Conservation (phyloP, 2,113 vertebrate genomes). For the Sylvia atricapilla region DNA sequence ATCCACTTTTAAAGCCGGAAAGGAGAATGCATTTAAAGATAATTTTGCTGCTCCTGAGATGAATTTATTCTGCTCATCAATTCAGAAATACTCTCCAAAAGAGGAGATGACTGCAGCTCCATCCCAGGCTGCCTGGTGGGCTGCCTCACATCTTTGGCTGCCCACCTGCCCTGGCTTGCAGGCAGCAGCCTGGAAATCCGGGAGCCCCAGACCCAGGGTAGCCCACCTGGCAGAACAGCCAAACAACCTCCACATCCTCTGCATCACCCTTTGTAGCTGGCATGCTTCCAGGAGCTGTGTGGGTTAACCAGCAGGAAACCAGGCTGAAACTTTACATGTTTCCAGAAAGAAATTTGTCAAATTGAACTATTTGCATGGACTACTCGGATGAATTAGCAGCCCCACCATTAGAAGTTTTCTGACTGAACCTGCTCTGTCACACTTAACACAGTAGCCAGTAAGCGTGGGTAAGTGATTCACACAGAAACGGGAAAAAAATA, state of each 20-base stretch:
- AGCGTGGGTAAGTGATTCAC: background rate
- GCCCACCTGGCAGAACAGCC: constrained; percentile 4
- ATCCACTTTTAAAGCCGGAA: background rate
- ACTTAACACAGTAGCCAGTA: background rate
- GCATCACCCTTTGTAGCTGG: constrained; percentile 14
- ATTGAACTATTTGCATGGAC: background rate
- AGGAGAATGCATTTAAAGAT: background rate
- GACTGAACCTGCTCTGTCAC: background rate
- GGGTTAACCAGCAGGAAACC: constrained; percentile 24
- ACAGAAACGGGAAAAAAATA: background rate
- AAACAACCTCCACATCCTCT: background rate
- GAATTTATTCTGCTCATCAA: constrained; percentile 20
- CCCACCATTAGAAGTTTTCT: background rate
- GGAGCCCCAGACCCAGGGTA: background rate
- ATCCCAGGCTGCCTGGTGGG: background rate
- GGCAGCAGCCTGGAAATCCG: background rate
- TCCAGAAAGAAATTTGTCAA: constrained; percentile 13
- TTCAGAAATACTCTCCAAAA: background rate
- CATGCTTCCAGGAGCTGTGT: background rate
- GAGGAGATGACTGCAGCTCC: background rate
- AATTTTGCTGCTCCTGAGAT: background rate
- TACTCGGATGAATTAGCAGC: background rate
- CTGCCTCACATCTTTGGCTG: background rate
- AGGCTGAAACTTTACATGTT: background rate
- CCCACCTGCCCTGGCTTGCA: background rate